Evolutionary conservation across 2,113 vertebrate genomes (phyloP).

Genomic region (Cyrtonyx montezumae): DNA sequence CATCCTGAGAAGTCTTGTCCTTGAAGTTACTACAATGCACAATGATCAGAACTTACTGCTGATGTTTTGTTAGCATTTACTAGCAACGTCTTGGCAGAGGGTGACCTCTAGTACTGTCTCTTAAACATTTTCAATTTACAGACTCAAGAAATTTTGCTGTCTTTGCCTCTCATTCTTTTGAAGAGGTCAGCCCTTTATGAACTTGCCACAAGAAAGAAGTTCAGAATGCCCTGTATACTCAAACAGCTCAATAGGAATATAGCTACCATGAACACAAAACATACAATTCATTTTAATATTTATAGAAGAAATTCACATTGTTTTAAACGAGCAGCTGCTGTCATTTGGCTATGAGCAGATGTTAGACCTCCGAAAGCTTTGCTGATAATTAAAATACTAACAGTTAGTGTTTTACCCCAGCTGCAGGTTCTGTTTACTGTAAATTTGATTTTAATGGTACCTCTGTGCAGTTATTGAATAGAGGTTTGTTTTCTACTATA

Average conservation of each 20-base stretch:
- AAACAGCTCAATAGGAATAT: slow-evolving; percentile 18
- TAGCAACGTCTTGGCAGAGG: slow-evolving; percentile 45
- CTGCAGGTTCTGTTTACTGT: slow-evolving; percentile 85
- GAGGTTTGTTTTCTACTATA: slow-evolving; percentile 76
- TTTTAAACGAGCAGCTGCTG: slow-evolving; percentile 80
- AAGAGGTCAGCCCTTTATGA: slow-evolving; percentile 60
- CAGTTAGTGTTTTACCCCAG: slow-evolving; percentile 84
- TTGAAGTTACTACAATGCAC: slow-evolving; percentile 24
- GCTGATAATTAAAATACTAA: slow-evolving; percentile 86
- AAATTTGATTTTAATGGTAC: slow-evolving; percentile 84
- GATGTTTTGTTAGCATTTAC: slow-evolving; percentile 58
- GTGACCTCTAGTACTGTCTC: slow-evolving; percentile 66
- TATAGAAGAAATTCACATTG: slow-evolving; percentile 70
- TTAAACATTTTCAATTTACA: slow-evolving; percentile 73
- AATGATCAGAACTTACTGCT: slow-evolving; percentile 23
- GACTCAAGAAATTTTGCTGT: slow-evolving; percentile 55
- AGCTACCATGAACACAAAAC: slow-evolving; percentile 9
- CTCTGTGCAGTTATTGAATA: slow-evolving; percentile 77
- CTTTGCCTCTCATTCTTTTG: slow-evolving; percentile 66
- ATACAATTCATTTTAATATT: slow-evolving; percentile 68
- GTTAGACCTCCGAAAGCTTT: slow-evolving; percentile 81
- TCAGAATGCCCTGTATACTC: slow-evolving; percentile 42
- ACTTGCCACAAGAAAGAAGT: slow-evolving; percentile 47
- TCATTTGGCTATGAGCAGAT: slow-evolving; percentile 82
- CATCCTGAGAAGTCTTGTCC: slow-evolving; percentile 50